A percentile compares a stretch with the other conserved stretches of the same genome.
Conservation (phyloP, 2,113 vertebrate genomes). For the Xiphorhynchus elegans region DNA sequence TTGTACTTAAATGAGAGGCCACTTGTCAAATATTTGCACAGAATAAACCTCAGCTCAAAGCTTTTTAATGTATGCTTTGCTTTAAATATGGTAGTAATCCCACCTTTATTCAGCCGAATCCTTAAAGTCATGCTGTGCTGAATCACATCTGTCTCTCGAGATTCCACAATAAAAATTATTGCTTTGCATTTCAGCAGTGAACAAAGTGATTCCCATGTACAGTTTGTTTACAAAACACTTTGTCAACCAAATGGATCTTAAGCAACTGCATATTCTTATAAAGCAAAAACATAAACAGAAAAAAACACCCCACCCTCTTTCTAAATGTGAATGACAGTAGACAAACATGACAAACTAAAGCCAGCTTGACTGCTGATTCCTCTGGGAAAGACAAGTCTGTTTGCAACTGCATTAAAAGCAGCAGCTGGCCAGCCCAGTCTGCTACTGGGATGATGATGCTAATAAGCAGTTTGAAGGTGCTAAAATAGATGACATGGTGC, state of each 20-base stretch:
- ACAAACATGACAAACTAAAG: neutral
- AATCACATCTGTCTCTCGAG: constrained; percentile 20
- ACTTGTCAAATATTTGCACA: neutral
- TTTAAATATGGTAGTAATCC: constrained; percentile 35
- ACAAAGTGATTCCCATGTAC: constrained; percentile 27
- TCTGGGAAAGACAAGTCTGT: neutral
- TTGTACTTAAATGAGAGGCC: constrained; percentile 21
- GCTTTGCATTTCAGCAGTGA: neutral
- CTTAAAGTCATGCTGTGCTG: neutral
- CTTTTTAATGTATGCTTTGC: neutral
- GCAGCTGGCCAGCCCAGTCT: neutral
- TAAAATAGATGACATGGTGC: neutral
- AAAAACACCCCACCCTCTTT: neutral
- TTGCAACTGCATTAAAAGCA: neutral
- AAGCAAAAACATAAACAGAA: neutral
- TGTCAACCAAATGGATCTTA: constrained; percentile 36
- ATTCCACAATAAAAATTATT: constrained; percentile 13
- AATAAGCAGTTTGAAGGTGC: neutral
- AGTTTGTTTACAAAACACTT: constrained; percentile 58
- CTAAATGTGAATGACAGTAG: neutral
- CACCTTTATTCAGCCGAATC: neutral
- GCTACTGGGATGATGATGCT: neutral
- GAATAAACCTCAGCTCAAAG: constrained; percentile 20
- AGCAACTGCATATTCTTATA: neutral
- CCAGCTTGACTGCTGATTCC: neutral